Evolutionary conservation across 2,888 invertebrate species (phyloP).

Genomic region (Mallateleia sp.): DNA sequence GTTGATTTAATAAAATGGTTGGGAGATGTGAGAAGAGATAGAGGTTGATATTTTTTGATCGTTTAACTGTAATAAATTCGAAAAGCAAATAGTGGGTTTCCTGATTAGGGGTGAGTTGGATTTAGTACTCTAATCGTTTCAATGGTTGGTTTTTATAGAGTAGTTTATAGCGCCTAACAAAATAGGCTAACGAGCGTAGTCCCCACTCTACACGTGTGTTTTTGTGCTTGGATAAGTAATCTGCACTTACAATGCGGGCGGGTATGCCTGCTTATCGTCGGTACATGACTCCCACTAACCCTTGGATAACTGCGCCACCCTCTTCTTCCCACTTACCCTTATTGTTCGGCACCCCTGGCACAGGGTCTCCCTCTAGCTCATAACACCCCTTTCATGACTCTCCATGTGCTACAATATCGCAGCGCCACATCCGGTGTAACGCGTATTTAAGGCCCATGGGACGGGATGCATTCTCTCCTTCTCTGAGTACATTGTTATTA

Average conservation of each 20-base stretch:
- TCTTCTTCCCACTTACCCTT: slow-evolving; percentile 30
- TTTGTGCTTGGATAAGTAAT: slow-evolving; percentile 71
- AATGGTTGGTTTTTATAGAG: slow-evolving; percentile 44
- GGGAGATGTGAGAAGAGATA: slow-evolving; percentile 15
- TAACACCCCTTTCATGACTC: slow-evolving; percentile 79
- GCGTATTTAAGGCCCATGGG: slow-evolving; percentile 69
- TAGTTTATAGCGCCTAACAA: slow-evolving; percentile 62
- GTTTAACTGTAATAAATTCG: slow-evolving; percentile 21
- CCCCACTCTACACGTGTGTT: slow-evolving; percentile 33
- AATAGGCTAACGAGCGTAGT: slow-evolving; percentile 57
- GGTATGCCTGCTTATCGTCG: slow-evolving; percentile 64
- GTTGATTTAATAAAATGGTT: slow-evolving; percentile 18
- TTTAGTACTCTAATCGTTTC: slow-evolving; percentile 17
- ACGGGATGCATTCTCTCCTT: slow-evolving; percentile 23
- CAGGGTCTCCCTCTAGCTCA: slow-evolving; percentile 38
- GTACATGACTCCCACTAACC: slow-evolving; percentile 59
- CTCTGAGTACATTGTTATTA: slow-evolving; percentile 78
- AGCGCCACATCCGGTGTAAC: slow-evolving; percentile 84
- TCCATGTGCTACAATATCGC: slow-evolving; percentile 83
- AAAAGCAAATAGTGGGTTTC: slow-evolving; percentile 30
- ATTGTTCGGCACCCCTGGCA: slow-evolving; percentile 23
- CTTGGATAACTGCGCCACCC: slow-evolving; percentile 48
- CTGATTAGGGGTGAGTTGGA: slow-evolving; percentile 35
- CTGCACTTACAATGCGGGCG: slow-evolving; percentile 68
- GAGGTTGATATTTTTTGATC: slow-evolving; percentile 1